Conservation (phyloP, 2,113 vertebrate species). For the Tupaia chinensis region DNA sequence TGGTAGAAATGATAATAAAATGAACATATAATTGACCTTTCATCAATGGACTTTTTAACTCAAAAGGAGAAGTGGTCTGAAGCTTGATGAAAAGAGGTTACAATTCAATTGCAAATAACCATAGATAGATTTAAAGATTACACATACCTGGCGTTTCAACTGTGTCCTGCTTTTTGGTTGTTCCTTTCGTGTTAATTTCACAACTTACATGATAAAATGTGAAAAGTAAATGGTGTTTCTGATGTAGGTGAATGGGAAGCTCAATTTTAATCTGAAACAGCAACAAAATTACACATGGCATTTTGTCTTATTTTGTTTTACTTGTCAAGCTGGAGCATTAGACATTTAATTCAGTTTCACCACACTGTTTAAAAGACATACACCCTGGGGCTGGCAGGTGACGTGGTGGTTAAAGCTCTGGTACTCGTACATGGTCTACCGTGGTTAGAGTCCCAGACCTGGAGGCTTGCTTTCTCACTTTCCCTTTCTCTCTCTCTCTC, state of each 20-base stretch:
- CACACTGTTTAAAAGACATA: background rate
- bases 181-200: conserved; percentile 95
- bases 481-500: no score
- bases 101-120: background rate
- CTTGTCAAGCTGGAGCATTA: conserved; percentile 55
- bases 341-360: conserved; percentile 35
- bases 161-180: conserved; percentile 95
- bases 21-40: conserved; percentile 3
- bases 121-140: conserved; percentile 61
- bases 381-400: no score
- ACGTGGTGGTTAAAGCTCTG: no score
- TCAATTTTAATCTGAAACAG: conserved; percentile 95
- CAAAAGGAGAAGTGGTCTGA: background rate
- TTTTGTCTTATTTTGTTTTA: conserved; percentile 76
- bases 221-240: conserved; percentile 98
- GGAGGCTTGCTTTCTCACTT: no score
- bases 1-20: conserved; percentile 10
- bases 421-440: no score
- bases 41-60: background rate
- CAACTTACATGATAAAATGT: conserved; percentile 99
- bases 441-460: no score
- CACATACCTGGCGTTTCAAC: conserved; percentile 94
- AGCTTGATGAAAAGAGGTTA: conserved; percentile 6
- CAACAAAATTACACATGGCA: conserved; percentile 76
- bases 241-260: conserved; percentile 96